phyloP scores from a whole-genome alignment of 2,113 vertebrate genomes.

The Ursus arctos region DNA sequence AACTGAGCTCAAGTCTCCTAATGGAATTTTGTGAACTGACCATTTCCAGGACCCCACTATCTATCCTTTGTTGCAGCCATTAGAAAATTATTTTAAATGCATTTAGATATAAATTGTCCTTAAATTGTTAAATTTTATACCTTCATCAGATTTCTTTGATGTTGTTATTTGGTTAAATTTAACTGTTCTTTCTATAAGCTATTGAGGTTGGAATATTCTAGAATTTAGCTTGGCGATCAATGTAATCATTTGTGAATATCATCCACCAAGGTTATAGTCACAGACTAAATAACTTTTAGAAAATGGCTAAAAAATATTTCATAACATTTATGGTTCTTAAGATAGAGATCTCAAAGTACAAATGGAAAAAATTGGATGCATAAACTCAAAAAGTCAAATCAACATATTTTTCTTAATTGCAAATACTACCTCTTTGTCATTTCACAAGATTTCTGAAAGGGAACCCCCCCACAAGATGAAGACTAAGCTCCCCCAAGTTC shows the following conservation, averaged over 20 bases:
- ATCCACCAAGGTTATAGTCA: not conserved
- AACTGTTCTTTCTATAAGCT: not conserved
- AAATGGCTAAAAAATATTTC: not conserved
- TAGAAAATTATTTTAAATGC: not conserved
- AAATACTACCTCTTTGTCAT: not conserved
- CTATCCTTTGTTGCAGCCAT: not conserved
- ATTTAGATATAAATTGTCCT: not conserved
- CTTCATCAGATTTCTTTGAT: not conserved
- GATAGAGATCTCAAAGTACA: not conserved
- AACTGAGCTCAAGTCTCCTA: not conserved
- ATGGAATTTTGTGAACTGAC: not conserved
- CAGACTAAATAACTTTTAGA: not conserved
- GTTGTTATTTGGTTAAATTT: not conserved
- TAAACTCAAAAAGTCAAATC: slow-evolving; percentile 14
- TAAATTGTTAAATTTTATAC: not conserved
- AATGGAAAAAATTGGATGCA: not conserved
- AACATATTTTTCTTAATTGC: no score
- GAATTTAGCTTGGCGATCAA: not conserved
- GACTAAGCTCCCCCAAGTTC: not conserved
- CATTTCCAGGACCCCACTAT: not conserved
- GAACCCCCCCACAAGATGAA: not conserved
- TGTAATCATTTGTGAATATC: not conserved
- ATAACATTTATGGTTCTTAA: not conserved
- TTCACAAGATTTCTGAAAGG: not conserved
- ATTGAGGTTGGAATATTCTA: not conserved